Conservation (phyloP, 2,888 invertebrate genomes). For the Epinotia brunnichana region DNA sequence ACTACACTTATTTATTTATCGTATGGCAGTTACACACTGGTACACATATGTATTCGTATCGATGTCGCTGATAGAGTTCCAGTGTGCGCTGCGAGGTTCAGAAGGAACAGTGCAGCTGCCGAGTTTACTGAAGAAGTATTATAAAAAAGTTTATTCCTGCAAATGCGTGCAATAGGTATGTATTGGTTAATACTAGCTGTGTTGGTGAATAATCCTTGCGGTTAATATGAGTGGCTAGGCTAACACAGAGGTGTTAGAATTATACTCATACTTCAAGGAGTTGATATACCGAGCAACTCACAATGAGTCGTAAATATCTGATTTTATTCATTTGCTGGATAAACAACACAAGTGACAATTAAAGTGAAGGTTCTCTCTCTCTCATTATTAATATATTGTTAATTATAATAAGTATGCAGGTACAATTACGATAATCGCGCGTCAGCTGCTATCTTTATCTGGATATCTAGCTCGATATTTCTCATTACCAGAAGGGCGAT, state of each 20-base stretch:
- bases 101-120: no score
- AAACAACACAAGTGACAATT: not conserved
- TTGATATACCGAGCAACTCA: not conserved
- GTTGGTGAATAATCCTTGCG: not conserved
- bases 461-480: not conserved
- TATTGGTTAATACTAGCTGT: not conserved
- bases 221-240: not conserved
- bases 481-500: slow-evolving; percentile 3
- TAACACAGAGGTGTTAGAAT: not conserved
- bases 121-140: no score
- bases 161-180: no score
- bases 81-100: no score
- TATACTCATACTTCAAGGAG: not conserved
- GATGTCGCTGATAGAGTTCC: no score
- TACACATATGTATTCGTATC: no score
- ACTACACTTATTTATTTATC: no score
- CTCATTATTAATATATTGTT: not conserved
- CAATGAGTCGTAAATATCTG: slow-evolving; percentile 3
- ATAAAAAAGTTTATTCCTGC: no score
- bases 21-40: no score
- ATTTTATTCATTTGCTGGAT: slow-evolving; percentile 4
- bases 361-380: not conserved
- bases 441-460: slow-evolving; percentile 5
- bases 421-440: not conserved
- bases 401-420: not conserved